Percentiles rank a stretch among this genome's conserved stretches.
Conservation (phyloP, 2,113 vertebrate species). For the Herpailurus yagouaroundi region DNA sequence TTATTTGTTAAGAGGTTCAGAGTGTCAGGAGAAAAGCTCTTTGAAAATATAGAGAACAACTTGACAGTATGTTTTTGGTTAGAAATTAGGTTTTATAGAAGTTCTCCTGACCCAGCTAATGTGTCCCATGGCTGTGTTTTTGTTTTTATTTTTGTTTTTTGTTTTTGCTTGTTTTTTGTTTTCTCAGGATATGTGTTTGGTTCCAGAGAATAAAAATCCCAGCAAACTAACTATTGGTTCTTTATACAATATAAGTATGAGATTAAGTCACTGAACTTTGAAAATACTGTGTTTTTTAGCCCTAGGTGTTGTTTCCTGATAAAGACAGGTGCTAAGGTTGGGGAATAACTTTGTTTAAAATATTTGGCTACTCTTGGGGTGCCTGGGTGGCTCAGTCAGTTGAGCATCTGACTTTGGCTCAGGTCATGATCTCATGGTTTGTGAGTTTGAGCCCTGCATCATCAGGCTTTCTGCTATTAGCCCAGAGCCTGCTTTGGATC, state of each 20-base stretch:
- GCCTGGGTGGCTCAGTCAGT: no score
- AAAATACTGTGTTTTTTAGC: neutral
- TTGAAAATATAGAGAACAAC: neutral
- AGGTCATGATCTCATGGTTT: no score
- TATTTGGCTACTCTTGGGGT: neutral
- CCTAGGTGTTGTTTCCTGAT: neutral
- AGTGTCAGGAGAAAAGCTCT: neutral
- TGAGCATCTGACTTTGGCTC: no score
- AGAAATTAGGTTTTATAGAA: constrained; percentile 33
- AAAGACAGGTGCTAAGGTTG: neutral
- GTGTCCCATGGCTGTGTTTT: neutral
- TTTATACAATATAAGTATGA: neutral
- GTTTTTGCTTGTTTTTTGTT: neutral
- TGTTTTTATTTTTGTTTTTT: neutral
- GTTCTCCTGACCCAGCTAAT: neutral
- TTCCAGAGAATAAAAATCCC: neutral
- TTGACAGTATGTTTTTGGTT: neutral
- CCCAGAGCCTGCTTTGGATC: no score
- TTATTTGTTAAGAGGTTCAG: neutral
- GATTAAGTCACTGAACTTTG: neutral
- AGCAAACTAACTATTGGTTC: neutral
- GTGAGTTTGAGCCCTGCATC: no score
- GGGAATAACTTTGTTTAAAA: neutral
- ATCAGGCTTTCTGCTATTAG: no score
- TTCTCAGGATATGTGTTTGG: neutral